Evolutionary conservation across 2,113 vertebrate genomes (phyloP).

Genomic region (Lamprotornis superbus): DNA sequence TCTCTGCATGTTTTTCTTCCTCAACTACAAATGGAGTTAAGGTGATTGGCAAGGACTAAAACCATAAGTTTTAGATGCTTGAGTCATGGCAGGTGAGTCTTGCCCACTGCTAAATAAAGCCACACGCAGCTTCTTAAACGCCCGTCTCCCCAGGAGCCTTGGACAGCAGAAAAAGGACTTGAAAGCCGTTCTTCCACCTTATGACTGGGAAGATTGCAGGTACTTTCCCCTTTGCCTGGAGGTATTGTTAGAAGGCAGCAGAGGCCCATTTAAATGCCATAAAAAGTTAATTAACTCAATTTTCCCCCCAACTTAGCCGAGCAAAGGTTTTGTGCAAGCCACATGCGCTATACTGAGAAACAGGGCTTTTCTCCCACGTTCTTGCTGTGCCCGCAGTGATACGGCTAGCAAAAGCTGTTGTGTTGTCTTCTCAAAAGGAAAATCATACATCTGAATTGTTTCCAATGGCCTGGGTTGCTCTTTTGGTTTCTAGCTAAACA

Average conservation of each 20-base stretch:
- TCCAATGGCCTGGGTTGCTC: conserved; percentile 31
- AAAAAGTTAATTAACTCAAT: conserved; percentile 1
- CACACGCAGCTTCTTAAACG: fast-evolving
- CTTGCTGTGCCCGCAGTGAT: conserved; percentile 6
- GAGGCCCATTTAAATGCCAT: neutral
- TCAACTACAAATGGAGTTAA: neutral
- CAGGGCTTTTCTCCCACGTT: neutral
- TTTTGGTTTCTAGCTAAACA: conserved; percentile 25
- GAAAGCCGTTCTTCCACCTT: neutral
- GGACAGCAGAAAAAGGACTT: neutral
- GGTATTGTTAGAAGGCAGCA: conserved; percentile 25
- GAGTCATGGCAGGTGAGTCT: neutral
- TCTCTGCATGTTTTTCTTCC: neutral
- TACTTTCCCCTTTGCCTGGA: conserved; percentile 50
- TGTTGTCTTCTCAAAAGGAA: neutral
- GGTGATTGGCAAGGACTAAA: neutral
- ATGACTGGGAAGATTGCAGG: conserved; percentile 11
- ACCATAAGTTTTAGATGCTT: neutral
- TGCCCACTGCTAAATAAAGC: neutral
- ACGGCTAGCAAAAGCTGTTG: neutral
- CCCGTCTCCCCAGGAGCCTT: neutral
- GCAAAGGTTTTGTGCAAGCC: neutral
- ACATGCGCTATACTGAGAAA: neutral
- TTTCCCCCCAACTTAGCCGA: neutral
- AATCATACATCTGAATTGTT: conserved; percentile 23